These are phyloP conservation scores for Mugil cephalus DNA, from an alignment of 2,113 vertebrate species.

Conservation along the genomic window DNA sequence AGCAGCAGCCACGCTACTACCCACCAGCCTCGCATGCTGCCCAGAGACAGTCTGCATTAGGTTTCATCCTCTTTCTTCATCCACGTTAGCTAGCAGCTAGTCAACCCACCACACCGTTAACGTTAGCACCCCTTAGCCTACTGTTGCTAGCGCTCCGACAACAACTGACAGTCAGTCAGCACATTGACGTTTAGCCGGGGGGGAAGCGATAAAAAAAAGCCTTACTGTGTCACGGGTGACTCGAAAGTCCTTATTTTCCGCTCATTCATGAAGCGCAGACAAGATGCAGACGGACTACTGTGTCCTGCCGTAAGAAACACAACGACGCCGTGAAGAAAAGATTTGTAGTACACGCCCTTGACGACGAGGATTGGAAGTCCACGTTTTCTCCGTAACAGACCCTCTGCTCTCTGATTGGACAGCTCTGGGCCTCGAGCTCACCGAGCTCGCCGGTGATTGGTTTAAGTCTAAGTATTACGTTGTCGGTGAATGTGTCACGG, in stretches of 20 bases:
- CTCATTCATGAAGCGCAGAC: conserved; percentile 59
- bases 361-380: conserved; percentile 73
- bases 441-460: conserved; percentile 61
- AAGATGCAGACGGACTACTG: conserved; percentile 39
- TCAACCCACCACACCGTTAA: conserved; percentile 44
- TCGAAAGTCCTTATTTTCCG: conserved; percentile 58
- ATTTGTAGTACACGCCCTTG: conserved; percentile 75
- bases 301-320: conserved; percentile 54
- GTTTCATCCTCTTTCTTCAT: conserved; percentile 66
- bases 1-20: not conserved
- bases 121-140: conserved; percentile 58
- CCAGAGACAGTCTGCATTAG: conserved; percentile 12
- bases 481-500: not conserved
- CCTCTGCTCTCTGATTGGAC: conserved; percentile 62
- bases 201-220: conserved; percentile 11
- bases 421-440: conserved; percentile 21
- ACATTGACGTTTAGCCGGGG: not conserved
- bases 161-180: conserved; percentile 2
- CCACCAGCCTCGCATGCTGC: conserved; percentile 15
- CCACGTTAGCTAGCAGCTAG: conserved; percentile 75
- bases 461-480: not conserved
- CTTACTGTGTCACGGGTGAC: conserved; percentile 58
- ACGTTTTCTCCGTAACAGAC: conserved; percentile 31
- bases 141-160: conserved; percentile 5
- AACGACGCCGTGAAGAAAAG: conserved; percentile 78